Percentiles rank a stretch among this genome's conserved stretches.
These are phyloP conservation scores for Polypterus senegalus DNA, from an alignment of 2,113 vertebrate genomes.

Conservation along the genomic window DNA sequence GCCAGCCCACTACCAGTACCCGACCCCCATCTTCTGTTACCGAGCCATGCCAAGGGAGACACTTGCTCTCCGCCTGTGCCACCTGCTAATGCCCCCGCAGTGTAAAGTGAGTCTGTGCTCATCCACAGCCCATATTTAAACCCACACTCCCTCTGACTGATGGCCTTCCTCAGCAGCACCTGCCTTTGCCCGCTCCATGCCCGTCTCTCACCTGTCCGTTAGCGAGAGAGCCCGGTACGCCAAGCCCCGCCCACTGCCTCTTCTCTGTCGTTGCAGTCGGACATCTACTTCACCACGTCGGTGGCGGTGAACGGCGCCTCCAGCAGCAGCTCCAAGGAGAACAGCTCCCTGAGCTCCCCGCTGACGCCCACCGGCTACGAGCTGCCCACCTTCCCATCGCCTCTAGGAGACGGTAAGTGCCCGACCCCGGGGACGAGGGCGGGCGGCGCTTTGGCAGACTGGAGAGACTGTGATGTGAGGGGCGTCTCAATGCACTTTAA, in stretches of 20 bases:
- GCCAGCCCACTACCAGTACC: no score
- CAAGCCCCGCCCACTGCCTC: neutral
- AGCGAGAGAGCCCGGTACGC: neutral
- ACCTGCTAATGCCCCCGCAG: no score
- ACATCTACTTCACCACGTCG: slow-evolving; percentile 88
- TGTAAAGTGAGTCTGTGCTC: no score
- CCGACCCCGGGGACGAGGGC: no score
- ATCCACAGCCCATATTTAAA: no score
- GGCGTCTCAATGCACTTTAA: no score
- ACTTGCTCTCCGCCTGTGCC: no score
- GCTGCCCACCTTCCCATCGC: slow-evolving; percentile 63
- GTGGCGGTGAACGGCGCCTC: slow-evolving; percentile 66
- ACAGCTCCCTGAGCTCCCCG: slow-evolving; percentile 74
- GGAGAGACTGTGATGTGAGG: neutral
- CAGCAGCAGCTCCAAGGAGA: slow-evolving; percentile 74
- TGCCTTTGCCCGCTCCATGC: no score
- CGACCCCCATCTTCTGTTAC: no score
- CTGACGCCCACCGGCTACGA: slow-evolving; percentile 78
- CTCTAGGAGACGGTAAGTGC: slow-evolving; percentile 71
- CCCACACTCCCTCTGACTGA: no score
- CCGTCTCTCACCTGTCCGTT: neutral
- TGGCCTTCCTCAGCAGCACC: no score
- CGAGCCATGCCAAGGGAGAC: no score
- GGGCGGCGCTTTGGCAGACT: neutral
- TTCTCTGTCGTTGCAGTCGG: slow-evolving; percentile 61